A percentile compares a stretch with the other conserved stretches of the same genome.
Evolutionary conservation across 2,113 vertebrate species (phyloP).

Genomic region (Cepphus grylle): DNA sequence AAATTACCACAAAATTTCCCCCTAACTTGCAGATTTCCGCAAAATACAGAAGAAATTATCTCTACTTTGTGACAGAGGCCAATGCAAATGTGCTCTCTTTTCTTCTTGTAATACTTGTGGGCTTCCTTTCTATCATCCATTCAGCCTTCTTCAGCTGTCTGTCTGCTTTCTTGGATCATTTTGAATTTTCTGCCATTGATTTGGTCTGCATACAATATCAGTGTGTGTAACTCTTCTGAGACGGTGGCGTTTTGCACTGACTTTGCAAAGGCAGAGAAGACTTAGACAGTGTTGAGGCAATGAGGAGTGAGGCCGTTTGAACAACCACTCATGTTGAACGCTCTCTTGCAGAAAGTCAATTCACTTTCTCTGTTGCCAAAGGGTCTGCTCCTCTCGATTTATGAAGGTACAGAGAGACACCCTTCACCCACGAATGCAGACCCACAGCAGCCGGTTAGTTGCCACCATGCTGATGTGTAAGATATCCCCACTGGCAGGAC

Average conservation of each 20-base stretch:
- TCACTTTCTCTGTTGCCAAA: background rate
- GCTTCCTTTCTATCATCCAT: slow-evolving; percentile 1
- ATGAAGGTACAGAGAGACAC: background rate
- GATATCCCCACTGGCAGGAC: background rate
- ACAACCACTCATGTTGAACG: background rate
- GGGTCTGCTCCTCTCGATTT: background rate
- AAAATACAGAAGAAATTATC: background rate
- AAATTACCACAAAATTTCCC: background rate
- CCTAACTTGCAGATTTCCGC: background rate
- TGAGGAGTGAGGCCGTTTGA: background rate
- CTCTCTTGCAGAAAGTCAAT: background rate
- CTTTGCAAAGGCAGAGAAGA: background rate
- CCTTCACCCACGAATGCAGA: background rate
- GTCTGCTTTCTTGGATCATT: background rate
- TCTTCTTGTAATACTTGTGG: background rate
- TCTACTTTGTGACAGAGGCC: background rate
- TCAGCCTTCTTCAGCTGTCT: background rate
- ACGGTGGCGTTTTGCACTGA: rapidly evolving
- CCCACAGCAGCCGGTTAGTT: background rate
- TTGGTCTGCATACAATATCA: background rate
- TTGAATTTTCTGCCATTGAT: background rate
- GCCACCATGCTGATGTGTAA: background rate
- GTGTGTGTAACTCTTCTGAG: background rate
- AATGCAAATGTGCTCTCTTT: background rate
- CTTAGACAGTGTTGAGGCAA: background rate